phyloP scores from a whole-genome alignment of 2,113 vertebrate genomes.

The Hemicordylus capensis region DNA sequence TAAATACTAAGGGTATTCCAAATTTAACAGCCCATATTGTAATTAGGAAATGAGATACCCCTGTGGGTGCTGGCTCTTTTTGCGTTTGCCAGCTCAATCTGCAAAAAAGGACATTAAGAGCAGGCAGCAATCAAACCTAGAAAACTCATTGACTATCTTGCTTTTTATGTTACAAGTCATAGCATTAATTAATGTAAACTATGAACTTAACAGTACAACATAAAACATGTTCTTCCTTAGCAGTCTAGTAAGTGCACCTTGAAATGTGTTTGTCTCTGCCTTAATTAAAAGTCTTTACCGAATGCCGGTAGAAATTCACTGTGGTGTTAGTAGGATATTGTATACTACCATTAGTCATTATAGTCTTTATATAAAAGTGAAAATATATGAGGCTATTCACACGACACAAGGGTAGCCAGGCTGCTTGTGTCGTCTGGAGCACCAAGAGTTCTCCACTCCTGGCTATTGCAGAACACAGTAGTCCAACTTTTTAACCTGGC shows the following conservation, averaged over 20 bases:
- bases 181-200: not conserved
- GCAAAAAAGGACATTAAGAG: slow-evolving; percentile 24
- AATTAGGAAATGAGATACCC: slow-evolving; percentile 62
- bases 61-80: slow-evolving; percentile 38
- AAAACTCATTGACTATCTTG: slow-evolving; percentile 51
- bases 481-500: too few relatives aligned
- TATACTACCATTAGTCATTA: not conserved
- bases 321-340: too few relatives aligned
- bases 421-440: too few relatives aligned
- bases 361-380: not conserved
- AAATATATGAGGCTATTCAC: not conserved
- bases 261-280: not conserved
- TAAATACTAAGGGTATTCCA: slow-evolving; percentile 39
- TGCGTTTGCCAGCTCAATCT: slow-evolving; percentile 56
- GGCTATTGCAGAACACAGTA: too few relatives aligned
- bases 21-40: slow-evolving; percentile 49
- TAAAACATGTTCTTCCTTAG: not conserved
- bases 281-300: not conserved
- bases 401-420: too few relatives aligned
- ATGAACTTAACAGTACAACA: not conserved
- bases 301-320: too few relatives aligned
- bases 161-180: slow-evolving; percentile 26
- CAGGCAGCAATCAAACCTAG: slow-evolving; percentile 50
- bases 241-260: not conserved
- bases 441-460: too few relatives aligned